Evolutionary conservation across 1,140 invertebrate genomes (phyloP).

Genomic region (Hirudo medicinalis): DNA sequence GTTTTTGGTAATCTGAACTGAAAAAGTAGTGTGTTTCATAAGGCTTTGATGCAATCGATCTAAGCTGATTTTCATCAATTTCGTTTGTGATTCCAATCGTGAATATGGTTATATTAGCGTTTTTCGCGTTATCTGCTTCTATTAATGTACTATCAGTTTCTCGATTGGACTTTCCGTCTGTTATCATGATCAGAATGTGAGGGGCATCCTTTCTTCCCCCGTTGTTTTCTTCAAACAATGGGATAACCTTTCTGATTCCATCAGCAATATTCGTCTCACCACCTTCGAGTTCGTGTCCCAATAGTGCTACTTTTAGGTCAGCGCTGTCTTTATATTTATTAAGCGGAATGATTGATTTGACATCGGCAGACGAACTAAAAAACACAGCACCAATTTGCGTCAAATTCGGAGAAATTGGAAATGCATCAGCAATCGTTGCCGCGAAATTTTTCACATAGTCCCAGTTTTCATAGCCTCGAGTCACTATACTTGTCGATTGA

Average conservation of each 20-base stretch:
- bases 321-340: background rate
- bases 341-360: background rate
- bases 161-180: slow-evolving; percentile 15
- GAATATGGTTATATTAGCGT: slow-evolving; percentile 9
- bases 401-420: slow-evolving; percentile 4
- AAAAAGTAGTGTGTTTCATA: slow-evolving; percentile 10
- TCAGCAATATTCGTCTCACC: slow-evolving; percentile 18
- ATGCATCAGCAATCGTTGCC: background rate
- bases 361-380: background rate
- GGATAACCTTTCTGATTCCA: background rate
- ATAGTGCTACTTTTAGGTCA: background rate
- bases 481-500: slow-evolving; percentile 13
- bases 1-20: slow-evolving; percentile 1
- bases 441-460: background rate
- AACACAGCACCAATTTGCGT: slow-evolving; percentile 3
- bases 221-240: background rate
- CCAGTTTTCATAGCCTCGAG: slow-evolving; percentile 10
- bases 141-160: slow-evolving; percentile 13
- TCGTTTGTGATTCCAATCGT: slow-evolving; percentile 18
- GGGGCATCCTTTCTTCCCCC: slow-evolving; percentile 4
- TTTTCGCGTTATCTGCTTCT: slow-evolving; percentile 4
- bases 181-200: slow-evolving; percentile 9
- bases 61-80: slow-evolving; percentile 14
- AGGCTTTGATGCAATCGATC: background rate
- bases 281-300: background rate